Base-by-base conservation (phyloP, 2,888 invertebrate genomes). In the Cistogaster globosa region DNA sequence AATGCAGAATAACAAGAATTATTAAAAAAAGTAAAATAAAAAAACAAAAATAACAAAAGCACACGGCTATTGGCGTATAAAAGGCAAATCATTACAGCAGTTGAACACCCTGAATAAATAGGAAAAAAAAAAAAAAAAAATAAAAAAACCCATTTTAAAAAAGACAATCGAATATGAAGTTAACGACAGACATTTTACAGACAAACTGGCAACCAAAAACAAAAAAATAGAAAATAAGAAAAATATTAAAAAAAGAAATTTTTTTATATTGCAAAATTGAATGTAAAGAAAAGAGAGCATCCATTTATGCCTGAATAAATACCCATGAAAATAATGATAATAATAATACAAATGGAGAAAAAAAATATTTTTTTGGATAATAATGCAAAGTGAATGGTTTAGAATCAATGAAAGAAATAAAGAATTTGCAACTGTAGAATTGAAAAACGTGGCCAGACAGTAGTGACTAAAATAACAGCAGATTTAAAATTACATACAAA, bases 61-160 rank as follows among this genome's bases (percentile, higher is more conserved):
- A 58, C 62, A 68, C 57, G 74, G 65, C 72, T 68, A 72, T 78
- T 78, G 77, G 67, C 60, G 36, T 36, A 75, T 38, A 67, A 74
- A 84, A 80, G 36, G 55, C 80, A 79, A 84, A 84, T 84, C 80
- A 84, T 84, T 74, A 84, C 84, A 80, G 80, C 84, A 84, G 84
- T 84, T 84, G 80, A 84, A 84, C 80, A 84, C 75, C 69, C 80
- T 62, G 75, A 80, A 67, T 63, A 76, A 82, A 57, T 68, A 65
- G 18, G n/a, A 80, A 48, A 65, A 8, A 32, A 36, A 74, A n/a
- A 69, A 55, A 67, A 18, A 81, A 76, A n/a, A n/a, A n/a, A n/a
- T n/a, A n/a, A n/a, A n/a, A 68, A 75, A 53, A 55, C 36, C 48
- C 18, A 80, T 68, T 67, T 71, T 63, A 12, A 32, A 45, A 80